These are phyloP conservation scores for Tapera naevia DNA, from an alignment of 2,797 vertebrate species.

Conservation along the genomic window DNA sequence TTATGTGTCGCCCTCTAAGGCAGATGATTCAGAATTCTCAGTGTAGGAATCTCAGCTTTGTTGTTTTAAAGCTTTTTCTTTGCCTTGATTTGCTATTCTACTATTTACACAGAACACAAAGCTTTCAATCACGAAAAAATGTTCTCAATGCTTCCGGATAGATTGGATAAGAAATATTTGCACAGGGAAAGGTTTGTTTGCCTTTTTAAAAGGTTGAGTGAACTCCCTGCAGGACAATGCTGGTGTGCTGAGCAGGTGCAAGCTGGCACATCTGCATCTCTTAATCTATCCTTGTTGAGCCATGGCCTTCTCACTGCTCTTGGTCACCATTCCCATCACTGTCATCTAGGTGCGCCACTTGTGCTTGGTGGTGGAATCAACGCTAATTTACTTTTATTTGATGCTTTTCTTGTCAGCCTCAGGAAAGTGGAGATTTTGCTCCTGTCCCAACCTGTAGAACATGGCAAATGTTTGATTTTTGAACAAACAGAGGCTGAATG, in stretches of 20 bases:
- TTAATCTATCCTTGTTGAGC: not conserved
- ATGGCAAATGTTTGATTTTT: not conserved
- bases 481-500: accelerated
- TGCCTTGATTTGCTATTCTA: not conserved
- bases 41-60: not conserved
- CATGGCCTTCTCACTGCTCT: not conserved
- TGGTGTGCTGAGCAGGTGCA: not conserved
- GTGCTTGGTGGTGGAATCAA: not conserved
- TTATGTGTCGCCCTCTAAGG: not conserved
- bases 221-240: accelerated
- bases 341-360: too few relatives aligned
- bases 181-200: not conserved
- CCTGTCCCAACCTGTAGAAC: not conserved
- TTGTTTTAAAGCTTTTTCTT: not conserved
- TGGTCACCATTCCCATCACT: not conserved
- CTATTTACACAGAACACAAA: not conserved
- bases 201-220: not conserved
- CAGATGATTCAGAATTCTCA: not conserved
- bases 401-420: not conserved
- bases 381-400: not conserved
- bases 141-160: not conserved
- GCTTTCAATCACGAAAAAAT: not conserved
- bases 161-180: not conserved
- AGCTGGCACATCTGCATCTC: not conserved
- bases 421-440: not conserved